These are phyloP conservation scores for Cephalopterus ornatus DNA, from an alignment of 2,113 vertebrate species.

Conservation along the genomic window DNA sequence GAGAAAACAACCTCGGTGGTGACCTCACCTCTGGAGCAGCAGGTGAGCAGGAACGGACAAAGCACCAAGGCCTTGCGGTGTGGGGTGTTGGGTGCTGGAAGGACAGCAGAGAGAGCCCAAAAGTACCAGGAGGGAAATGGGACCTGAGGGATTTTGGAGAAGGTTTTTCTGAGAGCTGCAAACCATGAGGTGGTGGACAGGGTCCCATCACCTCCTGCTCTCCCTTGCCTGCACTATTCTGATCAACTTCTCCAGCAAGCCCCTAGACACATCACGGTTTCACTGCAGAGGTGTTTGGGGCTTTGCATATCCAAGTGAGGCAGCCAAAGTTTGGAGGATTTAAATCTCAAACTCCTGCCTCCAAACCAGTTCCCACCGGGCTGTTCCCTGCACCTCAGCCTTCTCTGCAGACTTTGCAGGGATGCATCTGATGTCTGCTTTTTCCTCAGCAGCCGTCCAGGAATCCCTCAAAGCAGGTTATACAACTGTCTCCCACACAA, in stretches of 20 bases:
- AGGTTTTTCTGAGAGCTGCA: not conserved
- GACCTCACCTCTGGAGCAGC: not conserved
- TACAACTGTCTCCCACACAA: not conserved
- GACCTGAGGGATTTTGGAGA: not conserved
- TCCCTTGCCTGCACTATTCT: not conserved
- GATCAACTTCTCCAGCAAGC: not conserved
- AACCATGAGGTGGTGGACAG: fast-evolving
- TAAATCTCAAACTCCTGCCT: not conserved
- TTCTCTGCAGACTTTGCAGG: not conserved
- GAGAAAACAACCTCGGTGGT: not conserved
- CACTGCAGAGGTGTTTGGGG: not conserved
- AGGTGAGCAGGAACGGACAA: conserved; percentile 18
- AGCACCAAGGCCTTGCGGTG: not conserved
- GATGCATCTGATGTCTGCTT: not conserved
- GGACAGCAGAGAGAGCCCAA: not conserved
- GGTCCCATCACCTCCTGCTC: not conserved
- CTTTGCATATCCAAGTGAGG: not conserved
- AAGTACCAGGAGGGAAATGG: not conserved
- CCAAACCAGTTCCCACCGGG: not conserved
- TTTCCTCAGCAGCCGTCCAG: not conserved
- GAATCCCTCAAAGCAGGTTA: not conserved
- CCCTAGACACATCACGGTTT: fast-evolving
- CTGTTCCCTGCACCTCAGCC: not conserved
- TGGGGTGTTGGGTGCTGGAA: not conserved
- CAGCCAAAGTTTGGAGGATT: not conserved